Conservation (phyloP, 2,113 vertebrate species). For the Psophia crepitans region DNA sequence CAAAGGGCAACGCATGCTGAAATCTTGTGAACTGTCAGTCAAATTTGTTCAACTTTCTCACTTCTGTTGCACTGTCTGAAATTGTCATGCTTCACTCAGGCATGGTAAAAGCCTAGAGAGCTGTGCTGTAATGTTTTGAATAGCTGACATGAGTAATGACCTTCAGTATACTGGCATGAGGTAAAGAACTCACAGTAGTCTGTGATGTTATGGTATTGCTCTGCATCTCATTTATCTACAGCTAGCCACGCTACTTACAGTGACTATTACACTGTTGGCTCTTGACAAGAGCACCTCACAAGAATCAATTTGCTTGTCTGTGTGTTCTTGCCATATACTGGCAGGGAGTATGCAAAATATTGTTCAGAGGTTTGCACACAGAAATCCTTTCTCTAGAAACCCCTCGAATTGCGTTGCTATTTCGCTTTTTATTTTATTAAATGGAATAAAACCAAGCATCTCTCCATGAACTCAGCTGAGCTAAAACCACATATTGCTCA, state of each 20-base stretch:
- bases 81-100: background rate
- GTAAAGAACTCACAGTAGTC: background rate
- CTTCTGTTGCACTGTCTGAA: background rate
- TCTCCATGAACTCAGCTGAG: background rate
- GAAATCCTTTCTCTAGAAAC: background rate
- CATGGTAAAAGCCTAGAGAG: background rate
- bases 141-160: background rate
- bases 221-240: background rate
- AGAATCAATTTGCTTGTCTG: background rate
- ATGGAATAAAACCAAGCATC: background rate
- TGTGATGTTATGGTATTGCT: background rate
- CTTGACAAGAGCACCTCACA: background rate
- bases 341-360: background rate
- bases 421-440: background rate
- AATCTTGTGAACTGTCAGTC: constrained; percentile 1
- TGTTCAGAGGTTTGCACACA: background rate
- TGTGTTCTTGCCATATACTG: background rate
- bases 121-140: background rate
- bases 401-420: background rate
- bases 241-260: background rate
- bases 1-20: background rate
- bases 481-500: background rate
- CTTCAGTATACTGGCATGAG: background rate
- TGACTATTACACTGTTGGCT: background rate
- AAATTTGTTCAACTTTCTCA: constrained; percentile 9